Evolutionary conservation across 2,888 invertebrate genomes (phyloP).

Genomic region (Palloptera scutellata): DNA sequence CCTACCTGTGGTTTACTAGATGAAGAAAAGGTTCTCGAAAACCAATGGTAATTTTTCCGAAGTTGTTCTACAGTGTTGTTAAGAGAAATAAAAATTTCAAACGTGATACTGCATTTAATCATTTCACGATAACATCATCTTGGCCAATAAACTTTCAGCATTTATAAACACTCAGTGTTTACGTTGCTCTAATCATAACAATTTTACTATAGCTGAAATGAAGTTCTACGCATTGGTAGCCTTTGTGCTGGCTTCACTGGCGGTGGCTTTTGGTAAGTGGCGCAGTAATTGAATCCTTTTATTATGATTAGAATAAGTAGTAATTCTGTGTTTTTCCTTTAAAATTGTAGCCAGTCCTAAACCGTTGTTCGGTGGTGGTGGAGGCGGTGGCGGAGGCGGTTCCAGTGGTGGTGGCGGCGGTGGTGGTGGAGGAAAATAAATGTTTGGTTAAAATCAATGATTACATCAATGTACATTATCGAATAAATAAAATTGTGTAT

Average conservation of each 20-base stretch:
- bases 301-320: neutral
- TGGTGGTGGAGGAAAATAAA: conserved; percentile 21
- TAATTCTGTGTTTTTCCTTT: neutral
- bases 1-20: no score
- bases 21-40: no score
- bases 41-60: no score
- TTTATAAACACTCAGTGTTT: conserved; percentile 16
- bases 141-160: neutral
- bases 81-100: no score
- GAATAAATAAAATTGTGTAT: no score
- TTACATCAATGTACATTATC: no score
- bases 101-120: no score
- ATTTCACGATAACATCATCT: no score
- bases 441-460: no score
- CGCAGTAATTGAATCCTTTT: neutral
- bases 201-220: conserved; percentile 1
- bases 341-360: conserved; percentile 21
- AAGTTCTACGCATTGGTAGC: neutral
- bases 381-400: conserved; percentile 27
- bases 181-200: conserved; percentile 15
- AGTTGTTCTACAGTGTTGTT: no score
- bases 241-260: neutral
- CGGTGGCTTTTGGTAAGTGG: neutral
- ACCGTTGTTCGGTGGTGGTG: conserved; percentile 20
- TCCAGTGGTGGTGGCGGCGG: conserved; percentile 32